Conservation (phyloP, 2,113 vertebrate species). For the Progne subis region DNA sequence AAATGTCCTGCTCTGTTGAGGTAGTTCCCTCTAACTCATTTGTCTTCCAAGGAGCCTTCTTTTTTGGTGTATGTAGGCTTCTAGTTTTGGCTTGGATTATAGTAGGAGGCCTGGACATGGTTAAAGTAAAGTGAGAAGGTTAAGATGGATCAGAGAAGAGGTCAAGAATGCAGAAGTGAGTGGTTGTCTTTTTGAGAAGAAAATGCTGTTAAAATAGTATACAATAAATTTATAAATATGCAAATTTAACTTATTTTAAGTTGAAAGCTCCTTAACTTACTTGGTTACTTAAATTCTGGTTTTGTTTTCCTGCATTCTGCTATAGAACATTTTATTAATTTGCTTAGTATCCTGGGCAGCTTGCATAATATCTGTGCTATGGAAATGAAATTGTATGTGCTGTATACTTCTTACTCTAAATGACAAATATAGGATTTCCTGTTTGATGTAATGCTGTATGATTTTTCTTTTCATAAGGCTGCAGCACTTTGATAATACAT, state of each 20-base stretch:
- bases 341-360: not conserved
- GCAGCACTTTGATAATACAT: not conserved
- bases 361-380: not conserved
- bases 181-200: not conserved
- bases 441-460: not conserved
- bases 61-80: not conserved
- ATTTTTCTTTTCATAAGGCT: not conserved
- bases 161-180: not conserved
- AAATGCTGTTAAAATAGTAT: not conserved
- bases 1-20: not conserved
- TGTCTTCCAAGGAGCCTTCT: not conserved
- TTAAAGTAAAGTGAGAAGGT: not conserved
- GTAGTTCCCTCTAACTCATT: not conserved
- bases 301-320: not conserved
- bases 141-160: not conserved
- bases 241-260: not conserved
- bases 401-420: not conserved
- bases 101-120: not conserved
- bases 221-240: not conserved
- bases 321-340: not conserved
- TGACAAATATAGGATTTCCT: not conserved
- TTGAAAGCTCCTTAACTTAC: not conserved
- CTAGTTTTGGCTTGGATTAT: not conserved
- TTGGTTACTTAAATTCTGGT: not conserved
- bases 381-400: not conserved